Conservation (phyloP, 2,113 vertebrate species). For the Megaceryle torquata region DNA sequence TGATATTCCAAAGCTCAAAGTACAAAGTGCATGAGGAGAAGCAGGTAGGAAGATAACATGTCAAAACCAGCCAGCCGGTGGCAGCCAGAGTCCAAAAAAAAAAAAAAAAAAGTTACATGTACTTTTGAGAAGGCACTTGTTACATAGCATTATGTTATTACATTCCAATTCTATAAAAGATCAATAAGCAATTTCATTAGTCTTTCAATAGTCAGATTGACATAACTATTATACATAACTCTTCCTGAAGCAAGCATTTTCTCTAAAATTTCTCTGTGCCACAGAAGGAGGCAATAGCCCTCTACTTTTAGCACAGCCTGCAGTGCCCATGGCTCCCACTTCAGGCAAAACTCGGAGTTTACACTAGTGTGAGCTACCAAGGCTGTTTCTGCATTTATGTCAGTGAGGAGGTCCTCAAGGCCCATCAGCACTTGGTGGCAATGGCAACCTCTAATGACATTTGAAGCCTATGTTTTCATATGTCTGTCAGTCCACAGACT, state of each 20-base stretch:
- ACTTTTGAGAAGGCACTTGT: background rate
- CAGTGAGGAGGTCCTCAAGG: background rate
- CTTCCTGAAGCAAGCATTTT: background rate
- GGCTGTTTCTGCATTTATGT: background rate
- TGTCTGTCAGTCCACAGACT: background rate
- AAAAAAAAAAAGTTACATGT: background rate
- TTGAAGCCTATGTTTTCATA: background rate
- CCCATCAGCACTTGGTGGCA: background rate
- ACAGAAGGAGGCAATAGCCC: background rate
- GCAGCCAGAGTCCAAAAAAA: background rate
- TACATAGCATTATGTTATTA: background rate
- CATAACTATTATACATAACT: background rate
- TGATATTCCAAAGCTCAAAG: conserved; percentile 66
- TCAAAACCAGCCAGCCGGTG: background rate
- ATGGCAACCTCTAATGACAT: background rate
- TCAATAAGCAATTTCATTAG: background rate
- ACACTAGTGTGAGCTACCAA: background rate
- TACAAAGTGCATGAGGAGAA: conserved; percentile 48
- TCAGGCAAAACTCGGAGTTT: background rate
- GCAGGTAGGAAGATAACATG: background rate
- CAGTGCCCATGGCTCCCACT: background rate
- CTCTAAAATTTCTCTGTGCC: background rate
- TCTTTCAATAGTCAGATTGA: background rate
- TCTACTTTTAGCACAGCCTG: background rate
- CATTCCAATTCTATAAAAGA: background rate